A percentile compares a stretch with the other conserved stretches of the same genome.
Evolutionary conservation across 2,113 vertebrate species (phyloP).

Genomic region (Neogobius melanostomus): DNA sequence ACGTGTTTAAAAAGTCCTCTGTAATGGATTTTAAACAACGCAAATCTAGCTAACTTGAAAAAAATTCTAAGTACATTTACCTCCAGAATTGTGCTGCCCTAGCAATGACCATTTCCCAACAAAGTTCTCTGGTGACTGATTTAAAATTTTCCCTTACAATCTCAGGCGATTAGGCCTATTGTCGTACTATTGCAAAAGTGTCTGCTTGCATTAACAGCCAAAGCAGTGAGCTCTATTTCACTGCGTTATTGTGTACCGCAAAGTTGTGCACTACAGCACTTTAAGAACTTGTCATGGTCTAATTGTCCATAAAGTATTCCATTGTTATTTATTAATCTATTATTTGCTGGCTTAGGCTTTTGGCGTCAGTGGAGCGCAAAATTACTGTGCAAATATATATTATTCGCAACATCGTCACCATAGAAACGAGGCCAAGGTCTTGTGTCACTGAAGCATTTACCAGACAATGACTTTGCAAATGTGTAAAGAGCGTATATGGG

Average conservation of each 20-base stretch:
- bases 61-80: too few species aligned
- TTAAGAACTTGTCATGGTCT: constrained; percentile 55
- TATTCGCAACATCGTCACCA: constrained; percentile 64
- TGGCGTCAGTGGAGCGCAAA: constrained; percentile 65
- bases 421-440: constrained; percentile 58
- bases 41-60: too few species aligned
- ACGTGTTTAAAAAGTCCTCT: too few species aligned
- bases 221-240: constrained; percentile 40
- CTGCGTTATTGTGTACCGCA: constrained; percentile 47
- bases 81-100: too few species aligned
- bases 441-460: constrained; percentile 57
- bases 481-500: constrained; percentile 11
- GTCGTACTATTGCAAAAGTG: constrained; percentile 5
- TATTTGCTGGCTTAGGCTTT: constrained; percentile 66
- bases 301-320: constrained; percentile 53
- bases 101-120: too few species aligned
- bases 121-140: not conserved
- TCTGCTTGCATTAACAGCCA: constrained; percentile 18
- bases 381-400: constrained; percentile 70
- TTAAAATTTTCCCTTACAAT: not conserved
- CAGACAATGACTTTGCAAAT: constrained; percentile 50
- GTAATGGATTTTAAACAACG: too few species aligned
- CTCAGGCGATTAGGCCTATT: not conserved
- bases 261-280: constrained; percentile 43
- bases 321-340: constrained; percentile 61